These are phyloP conservation scores for Maccullochella peelii DNA, from an alignment of 2,113 vertebrate genomes.

Conservation along the genomic window DNA sequence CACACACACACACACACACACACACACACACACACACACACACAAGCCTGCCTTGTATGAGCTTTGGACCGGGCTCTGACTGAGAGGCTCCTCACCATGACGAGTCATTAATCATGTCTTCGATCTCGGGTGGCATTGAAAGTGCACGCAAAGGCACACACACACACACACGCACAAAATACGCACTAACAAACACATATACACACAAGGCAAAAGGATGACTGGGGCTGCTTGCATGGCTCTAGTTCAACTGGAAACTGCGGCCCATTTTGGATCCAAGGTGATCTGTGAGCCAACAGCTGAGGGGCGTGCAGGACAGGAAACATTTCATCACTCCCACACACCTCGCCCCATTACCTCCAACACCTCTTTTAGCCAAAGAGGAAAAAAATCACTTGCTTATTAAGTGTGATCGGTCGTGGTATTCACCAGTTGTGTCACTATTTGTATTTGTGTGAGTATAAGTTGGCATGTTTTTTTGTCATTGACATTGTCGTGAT, in stretches of 20 bases:
- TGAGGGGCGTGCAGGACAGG: slow-evolving; percentile 62
- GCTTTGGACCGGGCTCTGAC: slow-evolving; percentile 64
- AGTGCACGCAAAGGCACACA: slow-evolving; percentile 10
- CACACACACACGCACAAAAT: not conserved
- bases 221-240: slow-evolving; percentile 65
- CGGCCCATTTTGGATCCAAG: slow-evolving; percentile 70
- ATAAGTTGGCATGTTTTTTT: slow-evolving; percentile 1
- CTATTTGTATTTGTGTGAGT: not conserved
- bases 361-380: slow-evolving; percentile 63
- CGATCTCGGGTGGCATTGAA: slow-evolving; percentile 66
- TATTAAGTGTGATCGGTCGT: slow-evolving; percentile 45
- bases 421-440: slow-evolving; percentile 33
- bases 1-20: slow-evolving; percentile 35
- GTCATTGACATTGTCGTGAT: slow-evolving; percentile 24
- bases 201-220: slow-evolving; percentile 32
- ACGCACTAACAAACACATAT: slow-evolving; percentile 2
- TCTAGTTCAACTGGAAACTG: slow-evolving; percentile 79
- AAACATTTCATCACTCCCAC: slow-evolving; percentile 67
- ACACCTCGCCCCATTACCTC: slow-evolving; percentile 67
- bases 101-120: slow-evolving; percentile 82
- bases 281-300: slow-evolving; percentile 68
- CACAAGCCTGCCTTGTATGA: slow-evolving; percentile 37
- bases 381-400: slow-evolving; percentile 44
- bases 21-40: slow-evolving; percentile 36
- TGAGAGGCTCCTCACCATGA: slow-evolving; percentile 69